phyloP scores from a whole-genome alignment of 2,113 vertebrate genomes.

The Arizona elegans region DNA sequence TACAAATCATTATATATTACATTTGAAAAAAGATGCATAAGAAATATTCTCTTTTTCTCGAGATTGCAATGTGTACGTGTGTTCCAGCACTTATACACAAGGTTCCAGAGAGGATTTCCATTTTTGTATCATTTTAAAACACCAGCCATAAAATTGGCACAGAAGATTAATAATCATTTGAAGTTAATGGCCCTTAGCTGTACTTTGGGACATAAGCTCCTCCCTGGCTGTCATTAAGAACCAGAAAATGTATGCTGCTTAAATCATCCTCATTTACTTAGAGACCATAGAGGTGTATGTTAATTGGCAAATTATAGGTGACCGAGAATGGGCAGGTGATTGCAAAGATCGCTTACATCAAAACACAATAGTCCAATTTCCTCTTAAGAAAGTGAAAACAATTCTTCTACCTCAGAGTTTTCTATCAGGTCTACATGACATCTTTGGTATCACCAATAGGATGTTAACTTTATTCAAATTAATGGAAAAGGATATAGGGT shows the following conservation, averaged over 20 bases:
- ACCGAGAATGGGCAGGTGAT: slow-evolving; percentile 46
- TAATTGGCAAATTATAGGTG: slow-evolving; percentile 59
- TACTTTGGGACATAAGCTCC: slow-evolving; percentile 58
- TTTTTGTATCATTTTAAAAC: slow-evolving; percentile 41
- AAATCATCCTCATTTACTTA: slow-evolving; percentile 68
- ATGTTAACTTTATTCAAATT: neutral
- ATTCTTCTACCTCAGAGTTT: neutral
- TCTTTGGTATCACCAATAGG: neutral
- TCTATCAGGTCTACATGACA: neutral
- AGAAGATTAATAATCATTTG: slow-evolving; percentile 61
- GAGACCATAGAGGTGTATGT: slow-evolving; percentile 60
- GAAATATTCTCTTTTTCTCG: neutral
- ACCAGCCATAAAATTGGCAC: slow-evolving; percentile 40
- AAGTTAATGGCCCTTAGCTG: slow-evolving; percentile 59
- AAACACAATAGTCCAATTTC: slow-evolving; percentile 8
- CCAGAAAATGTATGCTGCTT: slow-evolving; percentile 60
- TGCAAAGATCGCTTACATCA: slow-evolving; percentile 32
- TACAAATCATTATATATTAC: neutral
- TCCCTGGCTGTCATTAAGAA: slow-evolving; percentile 65
- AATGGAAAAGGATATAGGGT: neutral
- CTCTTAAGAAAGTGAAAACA: neutral
- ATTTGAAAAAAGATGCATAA: neutral
- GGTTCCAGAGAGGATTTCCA: neutral
- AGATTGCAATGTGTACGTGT: neutral
- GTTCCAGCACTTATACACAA: neutral